Conservation (phyloP, 2,113 vertebrate genomes). For the Anas platyrhynchos region DNA sequence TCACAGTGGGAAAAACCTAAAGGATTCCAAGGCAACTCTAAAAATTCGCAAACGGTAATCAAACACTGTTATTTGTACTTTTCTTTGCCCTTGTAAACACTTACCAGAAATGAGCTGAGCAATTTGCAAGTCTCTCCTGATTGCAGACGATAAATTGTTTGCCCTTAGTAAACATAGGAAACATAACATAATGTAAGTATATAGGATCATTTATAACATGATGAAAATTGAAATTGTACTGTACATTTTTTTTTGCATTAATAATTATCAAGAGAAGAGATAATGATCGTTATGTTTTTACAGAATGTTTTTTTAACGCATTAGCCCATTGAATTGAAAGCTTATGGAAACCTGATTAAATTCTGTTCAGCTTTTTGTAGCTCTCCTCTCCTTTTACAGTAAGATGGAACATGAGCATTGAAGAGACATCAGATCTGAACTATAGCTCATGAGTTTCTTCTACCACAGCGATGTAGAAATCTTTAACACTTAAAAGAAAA, state of each 20-base stretch:
- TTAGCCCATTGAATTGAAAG: neutral
- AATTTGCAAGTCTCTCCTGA: neutral
- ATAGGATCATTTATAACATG: neutral
- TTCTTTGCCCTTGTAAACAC: neutral
- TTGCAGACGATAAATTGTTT: neutral
- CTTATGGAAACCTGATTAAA: neutral
- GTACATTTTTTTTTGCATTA: neutral
- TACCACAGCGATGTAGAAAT: neutral
- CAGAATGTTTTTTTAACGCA: neutral
- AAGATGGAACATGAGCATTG: neutral
- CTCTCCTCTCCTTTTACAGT: neutral
- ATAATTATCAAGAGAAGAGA: neutral
- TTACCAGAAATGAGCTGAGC: neutral
- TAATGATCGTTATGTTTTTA: neutral
- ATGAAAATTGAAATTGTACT: neutral
- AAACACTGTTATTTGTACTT: neutral
- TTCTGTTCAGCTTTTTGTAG: neutral
- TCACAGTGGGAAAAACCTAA: conserved; percentile 85
- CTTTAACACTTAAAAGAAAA: neutral
- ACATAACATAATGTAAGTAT: neutral
- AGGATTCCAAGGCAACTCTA: conserved; percentile 79
- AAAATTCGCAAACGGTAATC: conserved; percentile 75
- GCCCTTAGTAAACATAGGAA: neutral
- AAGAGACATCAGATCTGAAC: neutral
- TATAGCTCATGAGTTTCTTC: neutral